Conservation (phyloP, 2,888 invertebrate genomes). For the Marasmarcha lunaedactyla region DNA sequence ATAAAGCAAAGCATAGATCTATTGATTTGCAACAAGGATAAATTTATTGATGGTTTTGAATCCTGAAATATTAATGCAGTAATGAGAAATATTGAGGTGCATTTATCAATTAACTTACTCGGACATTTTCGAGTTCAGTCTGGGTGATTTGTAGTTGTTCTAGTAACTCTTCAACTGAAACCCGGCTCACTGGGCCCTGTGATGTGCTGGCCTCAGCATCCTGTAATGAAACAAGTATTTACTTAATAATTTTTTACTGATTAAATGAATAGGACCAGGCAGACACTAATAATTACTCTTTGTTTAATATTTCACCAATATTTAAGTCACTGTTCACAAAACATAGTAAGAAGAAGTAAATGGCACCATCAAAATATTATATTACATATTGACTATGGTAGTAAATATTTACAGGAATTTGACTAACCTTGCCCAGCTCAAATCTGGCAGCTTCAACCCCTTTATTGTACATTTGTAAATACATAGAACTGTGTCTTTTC, state of each 20-base stretch:
- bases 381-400: background rate
- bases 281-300: slow-evolving; percentile 15
- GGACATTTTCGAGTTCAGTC: slow-evolving; percentile 87
- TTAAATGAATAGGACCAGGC: background rate
- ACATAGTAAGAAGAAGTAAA: no score
- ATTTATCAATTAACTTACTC: slow-evolving; percentile 69
- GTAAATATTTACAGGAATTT: background rate
- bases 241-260: no score
- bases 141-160: slow-evolving; percentile 87
- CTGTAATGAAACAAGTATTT: slow-evolving; percentile 27
- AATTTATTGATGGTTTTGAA: background rate
- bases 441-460: slow-evolving; percentile 83
- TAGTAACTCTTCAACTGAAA: slow-evolving; percentile 84
- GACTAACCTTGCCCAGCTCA: slow-evolving; percentile 76
- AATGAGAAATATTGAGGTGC: no score
- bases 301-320: no score
- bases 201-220: slow-evolving; percentile 40
- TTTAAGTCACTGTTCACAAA: no score
- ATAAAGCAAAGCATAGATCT: background rate
- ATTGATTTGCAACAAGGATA: slow-evolving; percentile 2
- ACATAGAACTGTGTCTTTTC: slow-evolving; percentile 79
- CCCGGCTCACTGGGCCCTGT: slow-evolving; percentile 73
- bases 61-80: no score
- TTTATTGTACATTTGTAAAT: slow-evolving; percentile 86
- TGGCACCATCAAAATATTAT: no score